Conservation (phyloP, 2,797 vertebrate species). For the Propithecus perrieri region DNA sequence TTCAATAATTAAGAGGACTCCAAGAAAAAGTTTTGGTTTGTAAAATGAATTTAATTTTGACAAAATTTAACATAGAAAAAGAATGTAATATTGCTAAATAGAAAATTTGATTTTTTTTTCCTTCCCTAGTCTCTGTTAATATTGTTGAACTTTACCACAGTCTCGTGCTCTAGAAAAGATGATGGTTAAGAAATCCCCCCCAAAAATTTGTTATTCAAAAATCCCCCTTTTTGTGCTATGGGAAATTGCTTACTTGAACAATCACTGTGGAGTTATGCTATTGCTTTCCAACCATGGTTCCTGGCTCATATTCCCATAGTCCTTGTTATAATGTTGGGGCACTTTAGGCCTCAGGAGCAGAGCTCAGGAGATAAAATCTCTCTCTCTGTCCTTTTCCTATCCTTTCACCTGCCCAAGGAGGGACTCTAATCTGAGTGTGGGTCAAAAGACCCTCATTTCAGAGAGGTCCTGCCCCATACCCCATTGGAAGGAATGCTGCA, state of each 20-base stretch:
- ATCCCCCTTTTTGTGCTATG: fast-evolving
- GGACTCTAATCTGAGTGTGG: neutral
- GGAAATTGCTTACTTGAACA: neutral
- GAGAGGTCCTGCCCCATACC: neutral
- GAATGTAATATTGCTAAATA: neutral
- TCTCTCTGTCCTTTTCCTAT: neutral
- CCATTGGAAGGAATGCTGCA: neutral
- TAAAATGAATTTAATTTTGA: neutral
- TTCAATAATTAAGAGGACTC: neutral
- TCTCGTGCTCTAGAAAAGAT: neutral
- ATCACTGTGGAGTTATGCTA: neutral
- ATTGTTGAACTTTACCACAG: neutral
- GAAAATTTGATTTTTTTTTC: neutral
- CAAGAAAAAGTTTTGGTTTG: neutral
- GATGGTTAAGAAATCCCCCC: neutral
- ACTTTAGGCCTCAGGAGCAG: neutral
- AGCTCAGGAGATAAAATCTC: neutral
- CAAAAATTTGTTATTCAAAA: neutral
- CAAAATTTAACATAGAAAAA: neutral
- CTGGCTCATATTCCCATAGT: neutral
- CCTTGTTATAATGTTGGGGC: neutral
- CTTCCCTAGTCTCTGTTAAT: neutral
- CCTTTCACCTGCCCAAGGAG: neutral
- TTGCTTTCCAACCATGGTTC: neutral
- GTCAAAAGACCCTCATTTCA: neutral